phyloP scores from a whole-genome alignment of 37 sponge, comb jelly and placozoan genomes.

The Crambe crambe region DNA sequence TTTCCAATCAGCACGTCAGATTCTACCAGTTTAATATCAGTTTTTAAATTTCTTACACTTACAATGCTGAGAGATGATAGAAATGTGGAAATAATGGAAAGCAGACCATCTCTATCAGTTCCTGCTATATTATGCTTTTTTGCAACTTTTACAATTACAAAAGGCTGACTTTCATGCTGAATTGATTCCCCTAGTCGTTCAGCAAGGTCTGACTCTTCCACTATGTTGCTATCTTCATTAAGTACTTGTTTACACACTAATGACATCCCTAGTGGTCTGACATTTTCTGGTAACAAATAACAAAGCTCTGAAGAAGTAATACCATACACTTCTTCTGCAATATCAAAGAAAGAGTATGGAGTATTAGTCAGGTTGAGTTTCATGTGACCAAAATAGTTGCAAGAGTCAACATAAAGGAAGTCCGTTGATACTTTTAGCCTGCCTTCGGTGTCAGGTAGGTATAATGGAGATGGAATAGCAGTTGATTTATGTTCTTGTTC shows the following conservation, averaged over 20 bases:
- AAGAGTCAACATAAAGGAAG: too few relatives aligned
- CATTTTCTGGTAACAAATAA: not conserved
- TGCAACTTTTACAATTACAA: too few relatives aligned
- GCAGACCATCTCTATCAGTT: not conserved
- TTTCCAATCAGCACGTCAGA: not conserved
- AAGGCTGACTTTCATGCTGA: too few relatives aligned
- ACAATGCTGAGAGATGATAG: not conserved
- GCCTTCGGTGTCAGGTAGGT: too few relatives aligned
- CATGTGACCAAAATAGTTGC: not conserved
- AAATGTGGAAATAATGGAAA: not conserved
- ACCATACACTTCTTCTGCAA: not conserved
- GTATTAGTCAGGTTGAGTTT: not conserved
- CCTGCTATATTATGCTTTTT: too few relatives aligned
- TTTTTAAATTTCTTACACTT: too few relatives aligned
- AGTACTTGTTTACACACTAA: too few relatives aligned
- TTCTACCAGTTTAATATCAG: not conserved
- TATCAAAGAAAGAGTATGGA: not conserved
- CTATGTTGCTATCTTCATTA: too few relatives aligned
- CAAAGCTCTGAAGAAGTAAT: not conserved
- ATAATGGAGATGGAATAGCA: not conserved
- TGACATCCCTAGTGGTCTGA: too few relatives aligned
- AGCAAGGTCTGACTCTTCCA: not conserved
- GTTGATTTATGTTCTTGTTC: not conserved
- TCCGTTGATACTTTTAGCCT: too few relatives aligned
- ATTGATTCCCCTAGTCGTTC: too few relatives aligned